Conservation (phyloP, 2,113 vertebrate genomes). For the Australoheros scitulus region DNA sequence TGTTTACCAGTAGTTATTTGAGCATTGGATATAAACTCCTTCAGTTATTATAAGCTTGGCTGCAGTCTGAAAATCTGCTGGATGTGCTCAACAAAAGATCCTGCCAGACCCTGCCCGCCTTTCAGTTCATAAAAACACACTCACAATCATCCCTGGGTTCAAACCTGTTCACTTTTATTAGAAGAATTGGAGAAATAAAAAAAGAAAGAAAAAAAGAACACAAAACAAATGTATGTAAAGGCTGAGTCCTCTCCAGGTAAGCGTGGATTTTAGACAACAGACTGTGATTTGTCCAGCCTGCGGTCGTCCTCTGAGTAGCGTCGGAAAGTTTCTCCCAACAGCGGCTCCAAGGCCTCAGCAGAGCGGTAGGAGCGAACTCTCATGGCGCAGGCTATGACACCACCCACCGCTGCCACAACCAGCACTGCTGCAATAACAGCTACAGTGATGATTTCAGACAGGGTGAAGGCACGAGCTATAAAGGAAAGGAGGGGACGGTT, state of each 20-base stretch:
- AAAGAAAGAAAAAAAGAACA: constrained; percentile 3
- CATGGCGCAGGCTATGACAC: constrained; percentile 79
- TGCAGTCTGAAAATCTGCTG: neutral
- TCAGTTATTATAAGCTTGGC: neutral
- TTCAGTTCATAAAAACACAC: constrained; percentile 10
- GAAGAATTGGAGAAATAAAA: constrained; percentile 37
- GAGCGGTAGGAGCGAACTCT: constrained; percentile 76
- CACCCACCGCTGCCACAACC: constrained; percentile 84
- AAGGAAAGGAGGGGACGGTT: neutral
- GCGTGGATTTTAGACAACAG: constrained; percentile 75
- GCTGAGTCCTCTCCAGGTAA: constrained; percentile 24
- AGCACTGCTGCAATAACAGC: constrained; percentile 85
- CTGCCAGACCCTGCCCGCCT: neutral
- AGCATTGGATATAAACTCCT: neutral
- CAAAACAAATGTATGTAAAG: constrained; percentile 25
- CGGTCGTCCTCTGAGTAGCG: constrained; percentile 87
- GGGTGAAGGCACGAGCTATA: constrained; percentile 80
- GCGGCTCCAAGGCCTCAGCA: constrained; percentile 84
- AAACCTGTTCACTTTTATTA: constrained; percentile 69
- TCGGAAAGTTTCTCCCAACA: constrained; percentile 87
- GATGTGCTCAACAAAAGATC: neutral
- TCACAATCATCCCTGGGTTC: constrained; percentile 2
- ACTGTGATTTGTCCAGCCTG: constrained; percentile 82
- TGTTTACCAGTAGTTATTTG: neutral
- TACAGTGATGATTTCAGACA: constrained; percentile 90